A percentile compares a stretch with the other conserved stretches of the same genome.
Evolutionary conservation across 2,888 invertebrate genomes (phyloP).

Genomic region (Dendrolimus houi): DNA sequence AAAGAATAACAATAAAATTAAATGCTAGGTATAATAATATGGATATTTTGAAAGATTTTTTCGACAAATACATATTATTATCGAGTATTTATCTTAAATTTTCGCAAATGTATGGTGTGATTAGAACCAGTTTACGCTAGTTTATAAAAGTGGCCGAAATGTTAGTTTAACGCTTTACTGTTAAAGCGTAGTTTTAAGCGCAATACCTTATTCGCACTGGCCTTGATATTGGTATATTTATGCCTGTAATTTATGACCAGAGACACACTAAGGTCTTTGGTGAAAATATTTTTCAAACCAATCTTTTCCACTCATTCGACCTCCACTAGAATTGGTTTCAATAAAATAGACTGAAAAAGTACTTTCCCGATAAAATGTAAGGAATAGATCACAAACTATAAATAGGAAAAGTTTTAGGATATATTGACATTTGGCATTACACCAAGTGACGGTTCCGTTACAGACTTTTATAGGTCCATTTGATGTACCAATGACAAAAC

Average conservation of each 20-base stretch:
- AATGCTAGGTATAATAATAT: too few species aligned
- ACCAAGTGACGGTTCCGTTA: slow-evolving; percentile 18
- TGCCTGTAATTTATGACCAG: neutral
- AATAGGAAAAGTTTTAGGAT: slow-evolving; percentile 14
- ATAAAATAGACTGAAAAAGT: neutral
- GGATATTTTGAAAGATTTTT: too few species aligned
- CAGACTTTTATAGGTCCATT: slow-evolving; percentile 10
- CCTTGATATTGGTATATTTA: neutral
- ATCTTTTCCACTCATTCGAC: neutral
- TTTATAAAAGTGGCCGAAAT: too few species aligned
- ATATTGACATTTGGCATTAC: slow-evolving; percentile 21
- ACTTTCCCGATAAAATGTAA: neutral
- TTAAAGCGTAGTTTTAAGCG: too few species aligned
- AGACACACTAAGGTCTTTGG: neutral
- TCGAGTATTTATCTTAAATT: too few species aligned
- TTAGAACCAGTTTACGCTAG: too few species aligned
- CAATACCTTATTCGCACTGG: too few species aligned
- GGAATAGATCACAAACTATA: slow-evolving; percentile 10
- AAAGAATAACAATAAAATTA: too few species aligned
- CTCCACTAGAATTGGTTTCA: neutral
- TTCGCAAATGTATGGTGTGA: too few species aligned
- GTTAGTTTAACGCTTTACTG: too few species aligned
- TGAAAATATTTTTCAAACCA: neutral
- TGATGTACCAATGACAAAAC: neutral
- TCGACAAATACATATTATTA: too few species aligned